phyloP scores from a whole-genome alignment of 2,797 vertebrate species.

The Brachyrhaphis roseni region DNA sequence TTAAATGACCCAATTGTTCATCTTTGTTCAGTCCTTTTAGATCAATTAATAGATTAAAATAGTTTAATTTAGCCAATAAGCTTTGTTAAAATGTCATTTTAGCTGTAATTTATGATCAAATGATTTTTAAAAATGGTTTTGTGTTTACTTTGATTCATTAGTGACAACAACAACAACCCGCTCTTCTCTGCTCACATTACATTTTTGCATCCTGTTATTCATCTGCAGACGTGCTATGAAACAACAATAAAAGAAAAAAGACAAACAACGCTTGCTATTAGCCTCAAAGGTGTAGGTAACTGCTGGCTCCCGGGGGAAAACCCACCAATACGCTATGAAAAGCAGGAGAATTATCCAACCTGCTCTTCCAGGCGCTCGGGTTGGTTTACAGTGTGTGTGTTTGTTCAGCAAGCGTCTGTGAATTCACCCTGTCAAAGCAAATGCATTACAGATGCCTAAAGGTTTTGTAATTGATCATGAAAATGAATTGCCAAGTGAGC shows the following conservation, averaged over 20 bases:
- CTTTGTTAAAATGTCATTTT: neutral
- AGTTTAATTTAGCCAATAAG: neutral
- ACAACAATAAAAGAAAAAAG: constrained; percentile 2
- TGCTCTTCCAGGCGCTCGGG: constrained; percentile 46
- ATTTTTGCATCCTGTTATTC: constrained; percentile 9
- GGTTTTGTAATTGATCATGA: constrained; percentile 83
- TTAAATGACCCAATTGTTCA: too few relatives aligned
- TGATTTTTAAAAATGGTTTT: neutral
- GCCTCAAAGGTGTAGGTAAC: constrained; percentile 72
- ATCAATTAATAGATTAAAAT: neutral
- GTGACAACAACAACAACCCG: neutral
- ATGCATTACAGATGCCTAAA: constrained; percentile 77
- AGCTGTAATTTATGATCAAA: neutral
- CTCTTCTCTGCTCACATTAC: constrained; percentile 1
- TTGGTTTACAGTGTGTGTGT: constrained; percentile 55
- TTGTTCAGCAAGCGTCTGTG: constrained; percentile 37
- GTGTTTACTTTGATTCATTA: neutral
- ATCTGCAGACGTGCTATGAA: constrained; percentile 28
- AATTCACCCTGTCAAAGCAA: constrained; percentile 57
- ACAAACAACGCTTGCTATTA: constrained; percentile 53
- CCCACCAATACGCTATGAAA: constrained; percentile 61
- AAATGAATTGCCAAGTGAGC: constrained; percentile 77
- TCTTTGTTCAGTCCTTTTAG: too few relatives aligned
- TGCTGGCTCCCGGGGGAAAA: constrained; percentile 54
- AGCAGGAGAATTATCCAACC: constrained; percentile 56